Conservation (phyloP, 2,888 invertebrate species). For the Cheilosia grossa region DNA sequence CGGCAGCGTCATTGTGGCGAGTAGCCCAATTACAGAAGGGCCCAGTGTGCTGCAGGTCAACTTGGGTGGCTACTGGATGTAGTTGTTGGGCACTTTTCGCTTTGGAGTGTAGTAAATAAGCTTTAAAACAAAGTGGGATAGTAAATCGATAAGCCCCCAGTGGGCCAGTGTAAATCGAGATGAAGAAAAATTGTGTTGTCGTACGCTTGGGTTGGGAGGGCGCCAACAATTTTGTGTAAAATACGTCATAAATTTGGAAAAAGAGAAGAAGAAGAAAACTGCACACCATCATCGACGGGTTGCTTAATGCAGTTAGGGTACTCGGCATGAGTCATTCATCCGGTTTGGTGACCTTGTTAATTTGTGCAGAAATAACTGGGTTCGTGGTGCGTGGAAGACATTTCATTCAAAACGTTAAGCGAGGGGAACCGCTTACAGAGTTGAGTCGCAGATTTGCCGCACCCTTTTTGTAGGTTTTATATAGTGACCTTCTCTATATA, state of each 20-base stretch:
- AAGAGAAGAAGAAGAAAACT: not conserved
- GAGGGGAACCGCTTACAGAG: not conserved
- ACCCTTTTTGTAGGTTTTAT: not conserved
- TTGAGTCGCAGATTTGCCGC: not conserved
- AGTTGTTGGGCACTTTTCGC: constrained; percentile 27
- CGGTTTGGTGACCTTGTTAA: not conserved
- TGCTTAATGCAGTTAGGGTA: not conserved
- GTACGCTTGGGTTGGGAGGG: constrained; percentile 44
- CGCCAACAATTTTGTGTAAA: constrained; percentile 57
- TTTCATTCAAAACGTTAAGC: not conserved
- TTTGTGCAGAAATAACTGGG: not conserved
- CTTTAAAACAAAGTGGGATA: constrained; percentile 39
- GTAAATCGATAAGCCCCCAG: constrained; percentile 57
- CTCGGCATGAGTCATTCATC: constrained; percentile 15
- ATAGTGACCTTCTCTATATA: not conserved
- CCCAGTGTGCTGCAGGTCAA: not conserved
- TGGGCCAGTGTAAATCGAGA: constrained; percentile 50
- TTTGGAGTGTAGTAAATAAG: constrained; percentile 19
- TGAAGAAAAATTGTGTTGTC: constrained; percentile 20
- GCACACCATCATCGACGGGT: not conserved
- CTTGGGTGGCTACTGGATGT: not conserved
- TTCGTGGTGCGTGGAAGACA: not conserved
- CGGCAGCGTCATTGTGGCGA: constrained; percentile 43
- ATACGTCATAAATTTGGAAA: constrained; percentile 44
- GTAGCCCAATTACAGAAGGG: constrained; percentile 43